Evolutionary conservation across 2,113 vertebrate species (phyloP).

Genomic region (Centropus unirufus): DNA sequence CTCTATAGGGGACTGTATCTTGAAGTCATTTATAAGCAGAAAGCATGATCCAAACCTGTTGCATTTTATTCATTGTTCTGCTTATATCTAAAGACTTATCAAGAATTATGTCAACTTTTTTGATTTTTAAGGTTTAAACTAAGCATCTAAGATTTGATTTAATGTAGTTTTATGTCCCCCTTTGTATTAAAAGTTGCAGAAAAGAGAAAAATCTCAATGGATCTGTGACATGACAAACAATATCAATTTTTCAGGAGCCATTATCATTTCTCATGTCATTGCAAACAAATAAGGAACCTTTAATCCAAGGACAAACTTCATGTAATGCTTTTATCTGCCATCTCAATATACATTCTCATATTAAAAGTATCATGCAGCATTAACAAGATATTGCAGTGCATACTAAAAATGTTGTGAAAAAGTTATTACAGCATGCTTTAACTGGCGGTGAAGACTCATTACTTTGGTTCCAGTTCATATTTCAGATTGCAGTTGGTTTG

Average conservation of each 20-base stretch:
- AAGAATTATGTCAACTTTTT: slow-evolving; percentile 28
- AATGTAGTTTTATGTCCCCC: not conserved
- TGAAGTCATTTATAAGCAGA: not conserved
- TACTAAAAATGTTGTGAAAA: not conserved
- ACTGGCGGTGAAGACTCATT: not conserved
- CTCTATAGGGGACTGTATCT: not conserved
- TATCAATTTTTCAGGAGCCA: slow-evolving; percentile 16
- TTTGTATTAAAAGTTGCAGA: slow-evolving; percentile 47
- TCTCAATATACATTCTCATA: slow-evolving; percentile 3
- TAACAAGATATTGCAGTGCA: not conserved
- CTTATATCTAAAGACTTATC: not conserved
- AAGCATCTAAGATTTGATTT: slow-evolving; percentile 3
- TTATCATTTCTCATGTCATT: slow-evolving; percentile 61
- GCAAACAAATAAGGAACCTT: slow-evolving; percentile 48
- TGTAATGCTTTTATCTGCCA: slow-evolving; percentile 34
- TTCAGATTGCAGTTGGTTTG: not conserved
- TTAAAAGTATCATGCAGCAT: slow-evolving; percentile 17
- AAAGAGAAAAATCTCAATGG: slow-evolving; percentile 17
- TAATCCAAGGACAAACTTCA: slow-evolving; percentile 54
- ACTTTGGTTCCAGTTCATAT: not conserved
- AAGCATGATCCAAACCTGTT: not conserved
- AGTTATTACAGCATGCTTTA: not conserved
- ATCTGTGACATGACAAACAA: slow-evolving; percentile 43
- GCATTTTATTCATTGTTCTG: not conserved
- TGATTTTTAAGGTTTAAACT: slow-evolving; percentile 21